Conservation (phyloP, 2,888 invertebrate genomes). For the Piscicola geometra region DNA sequence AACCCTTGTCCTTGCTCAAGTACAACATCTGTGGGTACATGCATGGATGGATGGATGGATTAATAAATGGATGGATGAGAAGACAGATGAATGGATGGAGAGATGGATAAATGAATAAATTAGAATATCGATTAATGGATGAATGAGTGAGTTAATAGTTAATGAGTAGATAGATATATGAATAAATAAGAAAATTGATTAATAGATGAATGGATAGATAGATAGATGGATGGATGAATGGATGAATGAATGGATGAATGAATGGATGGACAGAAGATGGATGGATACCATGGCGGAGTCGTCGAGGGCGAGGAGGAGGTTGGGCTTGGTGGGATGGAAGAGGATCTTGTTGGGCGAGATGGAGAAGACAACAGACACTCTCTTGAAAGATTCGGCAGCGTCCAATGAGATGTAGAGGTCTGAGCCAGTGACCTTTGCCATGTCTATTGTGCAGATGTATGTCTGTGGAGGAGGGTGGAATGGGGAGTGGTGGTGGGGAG, state of each 20-base stretch:
- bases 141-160: too few species aligned
- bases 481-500: too few species aligned
- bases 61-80: too few species aligned
- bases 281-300: not conserved
- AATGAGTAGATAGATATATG: not conserved
- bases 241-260: too few species aligned
- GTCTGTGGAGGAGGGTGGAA: not conserved
- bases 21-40: constrained; percentile 47
- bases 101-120: too few species aligned
- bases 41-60: too few species aligned
- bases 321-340: constrained; percentile 7
- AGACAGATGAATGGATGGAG: not conserved
- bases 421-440: not conserved
- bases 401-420: not conserved
- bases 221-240: not conserved
- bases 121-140: too few species aligned
- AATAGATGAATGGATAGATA: too few species aligned
- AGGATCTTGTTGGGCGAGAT: not conserved
- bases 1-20: constrained; percentile 53
- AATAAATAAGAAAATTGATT: too few species aligned
- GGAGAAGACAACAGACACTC: not conserved
- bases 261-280: too few species aligned
- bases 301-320: constrained; percentile 9
- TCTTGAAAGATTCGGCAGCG: not conserved
- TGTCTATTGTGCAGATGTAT: constrained; percentile 5